Evolutionary conservation across 1,140 invertebrate genomes (phyloP).

Genomic region (Listronotus oregonensis): DNA sequence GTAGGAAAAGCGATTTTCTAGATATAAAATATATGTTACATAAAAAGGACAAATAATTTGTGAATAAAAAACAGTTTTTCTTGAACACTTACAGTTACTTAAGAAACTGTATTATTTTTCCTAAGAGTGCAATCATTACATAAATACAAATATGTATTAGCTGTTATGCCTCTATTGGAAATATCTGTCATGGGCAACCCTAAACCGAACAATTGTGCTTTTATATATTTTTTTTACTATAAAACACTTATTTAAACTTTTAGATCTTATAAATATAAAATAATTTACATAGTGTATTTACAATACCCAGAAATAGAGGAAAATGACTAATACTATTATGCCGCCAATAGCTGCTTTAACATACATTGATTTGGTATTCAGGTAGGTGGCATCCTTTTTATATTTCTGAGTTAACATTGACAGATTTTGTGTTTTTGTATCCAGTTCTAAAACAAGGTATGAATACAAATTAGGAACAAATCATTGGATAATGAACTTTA

Average conservation of each 20-base stretch:
- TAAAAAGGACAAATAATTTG: too few species aligned
- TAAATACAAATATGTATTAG: too few species aligned
- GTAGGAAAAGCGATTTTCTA: too few species aligned
- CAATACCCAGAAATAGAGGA: constrained; percentile 91
- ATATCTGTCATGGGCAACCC: background rate
- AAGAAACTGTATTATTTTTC: too few species aligned
- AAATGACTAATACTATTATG: constrained; percentile 83
- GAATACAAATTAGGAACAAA: too few species aligned
- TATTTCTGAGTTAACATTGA: constrained; percentile 98
- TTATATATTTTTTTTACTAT: background rate
- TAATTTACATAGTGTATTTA: constrained; percentile 57
- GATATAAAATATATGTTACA: too few species aligned
- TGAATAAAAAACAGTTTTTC: too few species aligned
- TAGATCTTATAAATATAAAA: constrained; percentile 15
- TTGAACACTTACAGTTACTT: too few species aligned
- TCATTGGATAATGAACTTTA: too few species aligned
- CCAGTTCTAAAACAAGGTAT: constrained; percentile 74
- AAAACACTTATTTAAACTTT: constrained; percentile 23
- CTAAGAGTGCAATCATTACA: too few species aligned
- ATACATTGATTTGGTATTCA: constrained; percentile 95
- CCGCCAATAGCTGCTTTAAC: constrained; percentile 88
- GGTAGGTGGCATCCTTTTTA: constrained; percentile 94
- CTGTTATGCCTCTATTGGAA: too few species aligned
- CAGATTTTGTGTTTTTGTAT: constrained; percentile 95
- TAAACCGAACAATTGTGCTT: background rate